These are phyloP conservation scores for Coregonus suidteri DNA, from an alignment of 2,797 vertebrate species.

Conservation along the genomic window DNA sequence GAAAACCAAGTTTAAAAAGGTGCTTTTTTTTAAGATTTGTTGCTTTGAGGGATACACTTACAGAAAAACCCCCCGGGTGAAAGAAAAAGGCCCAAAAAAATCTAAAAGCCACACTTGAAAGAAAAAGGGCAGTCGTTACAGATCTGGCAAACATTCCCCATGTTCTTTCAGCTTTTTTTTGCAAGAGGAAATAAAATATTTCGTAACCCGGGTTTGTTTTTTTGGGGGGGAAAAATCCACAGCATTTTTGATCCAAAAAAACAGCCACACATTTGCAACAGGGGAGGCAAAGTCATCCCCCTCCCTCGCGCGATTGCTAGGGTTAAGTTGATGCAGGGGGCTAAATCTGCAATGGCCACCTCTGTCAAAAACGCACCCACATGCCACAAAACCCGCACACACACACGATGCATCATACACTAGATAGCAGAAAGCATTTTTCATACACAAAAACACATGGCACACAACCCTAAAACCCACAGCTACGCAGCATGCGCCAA, in stretches of 20 bases:
- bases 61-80: constrained; percentile 20
- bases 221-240: too few species aligned
- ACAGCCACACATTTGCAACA: constrained; percentile 36
- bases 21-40: constrained; percentile 46
- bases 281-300: constrained; percentile 46
- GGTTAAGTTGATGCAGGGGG: constrained; percentile 69
- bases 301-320: constrained; percentile 56
- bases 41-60: constrained; percentile 43
- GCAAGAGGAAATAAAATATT: constrained; percentile 28
- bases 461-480: not conserved
- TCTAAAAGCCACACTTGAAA: constrained; percentile 38
- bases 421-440: not conserved
- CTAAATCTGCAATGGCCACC: constrained; percentile 54
- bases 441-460: not conserved
- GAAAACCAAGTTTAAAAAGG: constrained; percentile 43
- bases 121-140: constrained; percentile 20
- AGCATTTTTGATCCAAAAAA: constrained; percentile 42
- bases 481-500: too few species aligned
- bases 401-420: not conserved
- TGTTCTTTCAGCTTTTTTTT: constrained; percentile 36
- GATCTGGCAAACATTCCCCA: constrained; percentile 48
- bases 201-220: too few species aligned
- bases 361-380: not conserved
- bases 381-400: constrained; percentile 1
- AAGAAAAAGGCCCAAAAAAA: constrained; percentile 45